Evolutionary conservation across 2,888 invertebrate species (phyloP).

Genomic region (Eupeodes luniger): DNA sequence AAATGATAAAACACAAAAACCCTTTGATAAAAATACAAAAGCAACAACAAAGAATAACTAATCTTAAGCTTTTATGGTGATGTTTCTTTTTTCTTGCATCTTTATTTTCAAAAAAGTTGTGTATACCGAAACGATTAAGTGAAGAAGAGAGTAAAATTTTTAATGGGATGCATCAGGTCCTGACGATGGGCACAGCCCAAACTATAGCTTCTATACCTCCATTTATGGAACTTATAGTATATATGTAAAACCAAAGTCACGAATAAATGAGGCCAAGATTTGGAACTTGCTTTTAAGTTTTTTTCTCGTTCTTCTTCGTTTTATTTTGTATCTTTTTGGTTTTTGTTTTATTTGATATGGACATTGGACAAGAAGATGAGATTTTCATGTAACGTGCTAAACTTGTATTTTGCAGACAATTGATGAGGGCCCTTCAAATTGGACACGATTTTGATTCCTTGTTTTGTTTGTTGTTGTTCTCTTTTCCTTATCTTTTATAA

Average conservation of each 20-base stretch:
- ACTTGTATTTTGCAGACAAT: conserved; percentile 64
- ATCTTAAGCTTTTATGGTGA: conserved; percentile 19
- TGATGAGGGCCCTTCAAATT: conserved; percentile 72
- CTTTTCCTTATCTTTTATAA: neutral
- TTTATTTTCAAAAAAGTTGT: neutral
- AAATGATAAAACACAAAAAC: conserved; percentile 25
- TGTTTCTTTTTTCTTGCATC: neutral
- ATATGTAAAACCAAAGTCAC: conserved; percentile 56
- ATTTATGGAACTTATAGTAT: no score
- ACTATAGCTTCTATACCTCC: no score
- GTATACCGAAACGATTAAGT: conserved; percentile 13
- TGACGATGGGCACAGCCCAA: neutral
- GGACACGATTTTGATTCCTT: conserved; percentile 57
- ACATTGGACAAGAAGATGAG: conserved; percentile 62
- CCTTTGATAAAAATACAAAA: conserved; percentile 57
- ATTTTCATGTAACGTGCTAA: conserved; percentile 71
- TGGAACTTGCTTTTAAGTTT: conserved; percentile 55
- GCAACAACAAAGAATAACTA: neutral
- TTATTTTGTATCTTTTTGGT: conserved; percentile 16
- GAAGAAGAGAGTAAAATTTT: conserved; percentile 11
- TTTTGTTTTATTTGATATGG: conserved; percentile 25
- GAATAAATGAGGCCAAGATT: conserved; percentile 68
- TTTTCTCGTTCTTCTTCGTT: neutral
- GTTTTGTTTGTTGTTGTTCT: neutral
- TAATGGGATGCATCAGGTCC: conserved; percentile 45